Percentiles rank a stretch among this genome's conserved stretches.
phyloP scores from a whole-genome alignment of 2,888 invertebrate species.

The Coremacera marginata region DNA sequence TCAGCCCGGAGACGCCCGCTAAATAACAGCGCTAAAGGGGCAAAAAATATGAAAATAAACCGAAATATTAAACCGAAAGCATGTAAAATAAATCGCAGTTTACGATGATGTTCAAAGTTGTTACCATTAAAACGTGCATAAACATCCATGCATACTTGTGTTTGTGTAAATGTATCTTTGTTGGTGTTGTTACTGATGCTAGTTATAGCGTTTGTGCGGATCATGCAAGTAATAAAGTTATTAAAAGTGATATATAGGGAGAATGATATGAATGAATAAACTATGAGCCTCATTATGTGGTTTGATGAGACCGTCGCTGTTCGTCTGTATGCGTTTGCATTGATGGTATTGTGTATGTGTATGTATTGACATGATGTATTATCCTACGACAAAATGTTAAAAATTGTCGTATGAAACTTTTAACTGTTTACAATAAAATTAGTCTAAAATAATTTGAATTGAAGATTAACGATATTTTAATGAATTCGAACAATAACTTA shows the following conservation, averaged over 20 bases:
- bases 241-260: conserved; percentile 20
- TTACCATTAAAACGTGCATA: conserved; percentile 19
- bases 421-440: too few relatives aligned
- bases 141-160: neutral
- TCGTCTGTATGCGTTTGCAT: neutral
- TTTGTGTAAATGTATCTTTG: neutral
- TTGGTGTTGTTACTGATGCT: conserved; percentile 14
- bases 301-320: neutral
- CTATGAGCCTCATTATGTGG: conserved; percentile 2
- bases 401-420: too few relatives aligned
- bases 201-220: conserved; percentile 14
- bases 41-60: conserved; percentile 4
- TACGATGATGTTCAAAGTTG: conserved; percentile 30
- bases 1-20: neutral
- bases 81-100: conserved; percentile 30
- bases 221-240: conserved; percentile 19
- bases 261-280: conserved; percentile 9
- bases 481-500: too few relatives aligned
- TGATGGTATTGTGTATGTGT: conserved; percentile 13
- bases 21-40: too few relatives aligned
- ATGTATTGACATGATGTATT: conserved; percentile 9
- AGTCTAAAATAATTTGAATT: too few relatives aligned
- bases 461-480: too few relatives aligned
- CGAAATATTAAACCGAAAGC: conserved; percentile 20
- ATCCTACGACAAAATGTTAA: neutral